Base-by-base conservation (phyloP, 2,113 vertebrate species). In the Trichechus manatus region DNA sequence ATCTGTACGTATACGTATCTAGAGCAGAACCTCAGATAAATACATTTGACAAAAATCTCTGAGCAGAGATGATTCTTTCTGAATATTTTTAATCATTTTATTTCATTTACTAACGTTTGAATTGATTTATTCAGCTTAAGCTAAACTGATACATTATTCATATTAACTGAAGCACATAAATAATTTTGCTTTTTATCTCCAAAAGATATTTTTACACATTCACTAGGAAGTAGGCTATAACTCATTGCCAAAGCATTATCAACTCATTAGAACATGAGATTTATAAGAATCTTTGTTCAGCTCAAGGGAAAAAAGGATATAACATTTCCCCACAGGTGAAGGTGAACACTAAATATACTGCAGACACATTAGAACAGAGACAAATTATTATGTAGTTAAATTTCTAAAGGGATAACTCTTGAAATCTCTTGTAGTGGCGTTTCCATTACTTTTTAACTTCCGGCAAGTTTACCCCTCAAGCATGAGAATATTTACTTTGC, bases 111-210 rank as follows among this genome's bases (percentile, higher is more conserved):
- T 78, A 98, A 98, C 63, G 89, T 97, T 95, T 94, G 63, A 97
- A 94, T 87, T 97, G 80, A 98, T 98, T 98, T 98, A 97, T 96
- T 97, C 93, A 96, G 66, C 53, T 97, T 96, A 96, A 98, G 70
- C 31, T 97, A 98, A 98, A 95, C 87, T 95, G 80, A 97, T 97
- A 86, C 44, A 97, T 98, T 98, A 98, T 98, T 98, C 96, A 98
- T 97, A 75, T 95, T 96, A 97, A 96, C 15, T 50, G 81, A 97
- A 97, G 27, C 50, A 92, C 68, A 96, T 79, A 98, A 97, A 97
- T 79, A 97, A 97, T 72, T n/a, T 77, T 96, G 87, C 89, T 95
- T 96, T 97, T 98, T 90, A 95, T 29, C 64, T 61, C 14, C 61
- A 87, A 94, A 96, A 97, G 31, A 63, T 85, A 39, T 66, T 97